Evolutionary conservation across 2,113 vertebrate genomes (phyloP).

Genomic region (Sinocyclocheilus anshuiensis): DNA sequence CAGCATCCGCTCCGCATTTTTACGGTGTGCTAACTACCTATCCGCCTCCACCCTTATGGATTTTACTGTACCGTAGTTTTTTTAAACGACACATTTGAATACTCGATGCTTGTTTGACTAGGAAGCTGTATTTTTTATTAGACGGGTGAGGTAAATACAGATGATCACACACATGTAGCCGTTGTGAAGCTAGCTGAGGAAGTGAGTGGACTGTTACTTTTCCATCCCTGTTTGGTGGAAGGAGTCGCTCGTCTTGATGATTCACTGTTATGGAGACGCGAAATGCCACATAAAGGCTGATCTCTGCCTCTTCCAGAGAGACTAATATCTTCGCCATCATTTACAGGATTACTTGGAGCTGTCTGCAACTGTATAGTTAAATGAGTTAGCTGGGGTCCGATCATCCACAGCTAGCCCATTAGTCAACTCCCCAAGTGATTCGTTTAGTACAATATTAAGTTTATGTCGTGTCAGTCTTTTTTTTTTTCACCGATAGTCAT

Average conservation of each 20-base stretch:
- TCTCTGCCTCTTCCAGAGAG: not conserved
- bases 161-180: constrained; percentile 30
- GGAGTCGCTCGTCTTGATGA: constrained; percentile 45
- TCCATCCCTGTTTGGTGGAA: constrained; percentile 27
- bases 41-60: not conserved
- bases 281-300: constrained; percentile 40
- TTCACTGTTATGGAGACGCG: constrained; percentile 61
- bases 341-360: not conserved
- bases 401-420: constrained; percentile 34
- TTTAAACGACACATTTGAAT: not conserved
- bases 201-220: constrained; percentile 43
- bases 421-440: constrained; percentile 33
- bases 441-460: constrained; percentile 42
- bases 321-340: not conserved
- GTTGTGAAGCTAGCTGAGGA: constrained; percentile 35
- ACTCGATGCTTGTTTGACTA: not conserved
- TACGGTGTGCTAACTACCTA: constrained; percentile 18
- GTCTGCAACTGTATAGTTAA: not conserved
- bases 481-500: not conserved
- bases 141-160: not conserved
- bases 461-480: constrained; percentile 51
- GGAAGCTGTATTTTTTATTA: not conserved
- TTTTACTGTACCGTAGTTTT: not conserved
- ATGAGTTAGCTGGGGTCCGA: constrained; percentile 23
- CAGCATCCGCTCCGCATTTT: constrained; percentile 43